Conservation (phyloP, 2,113 vertebrate genomes). For the Mola mola region DNA sequence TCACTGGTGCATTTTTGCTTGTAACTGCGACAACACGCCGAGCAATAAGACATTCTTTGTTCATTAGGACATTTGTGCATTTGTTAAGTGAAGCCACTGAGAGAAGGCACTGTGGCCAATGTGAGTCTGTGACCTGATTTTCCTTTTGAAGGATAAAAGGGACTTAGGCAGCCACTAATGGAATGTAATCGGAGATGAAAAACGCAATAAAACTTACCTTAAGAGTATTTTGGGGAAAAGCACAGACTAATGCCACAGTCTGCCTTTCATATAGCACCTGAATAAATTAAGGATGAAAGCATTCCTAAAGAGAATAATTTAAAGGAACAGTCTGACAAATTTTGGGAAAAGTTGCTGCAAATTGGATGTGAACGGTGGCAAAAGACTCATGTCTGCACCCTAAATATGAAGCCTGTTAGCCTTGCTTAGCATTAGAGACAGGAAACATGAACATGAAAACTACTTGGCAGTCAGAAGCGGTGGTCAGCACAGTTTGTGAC, state of each 20-base stretch:
- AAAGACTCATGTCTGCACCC: too few species aligned
- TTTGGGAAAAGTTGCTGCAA: too few species aligned
- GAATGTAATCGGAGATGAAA: not conserved
- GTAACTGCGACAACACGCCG: not conserved
- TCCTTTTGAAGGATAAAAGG: constrained; percentile 13
- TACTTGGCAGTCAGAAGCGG: too few species aligned
- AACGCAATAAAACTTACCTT: not conserved
- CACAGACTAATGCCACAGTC: too few species aligned
- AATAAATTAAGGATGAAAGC: not conserved
- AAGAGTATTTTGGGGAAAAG: not conserved
- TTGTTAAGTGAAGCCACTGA: not conserved
- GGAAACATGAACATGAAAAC: too few species aligned
- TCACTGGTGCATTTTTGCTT: too few species aligned
- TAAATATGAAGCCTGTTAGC: too few species aligned
- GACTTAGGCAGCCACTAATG: not conserved
- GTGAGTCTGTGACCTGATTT: not conserved
- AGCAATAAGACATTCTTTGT: not conserved
- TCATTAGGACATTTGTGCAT: not conserved
- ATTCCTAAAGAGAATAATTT: not conserved
- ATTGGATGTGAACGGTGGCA: too few species aligned
- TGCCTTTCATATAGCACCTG: too few species aligned
- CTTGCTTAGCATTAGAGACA: too few species aligned
- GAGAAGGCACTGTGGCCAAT: not conserved
- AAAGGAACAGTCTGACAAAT: not conserved
- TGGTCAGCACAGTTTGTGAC: too few species aligned